Conservation (phyloP, 1,140 invertebrate genomes). For the Ceratoteleas bidentatus region DNA sequence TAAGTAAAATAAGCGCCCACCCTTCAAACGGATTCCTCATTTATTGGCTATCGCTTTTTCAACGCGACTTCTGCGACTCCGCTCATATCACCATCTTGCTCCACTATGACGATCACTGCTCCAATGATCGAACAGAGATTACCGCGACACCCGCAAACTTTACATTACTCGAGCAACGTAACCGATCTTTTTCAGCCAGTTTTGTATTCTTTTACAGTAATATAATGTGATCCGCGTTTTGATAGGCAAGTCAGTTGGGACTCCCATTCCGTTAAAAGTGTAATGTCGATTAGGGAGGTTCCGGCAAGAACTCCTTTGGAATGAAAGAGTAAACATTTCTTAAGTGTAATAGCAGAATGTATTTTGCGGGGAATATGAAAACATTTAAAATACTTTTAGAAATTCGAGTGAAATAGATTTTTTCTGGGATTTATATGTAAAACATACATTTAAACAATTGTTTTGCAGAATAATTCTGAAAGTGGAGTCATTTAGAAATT, state of each 20-base stretch:
- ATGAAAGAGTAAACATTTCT: not conserved
- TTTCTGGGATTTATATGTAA: too few relatives aligned
- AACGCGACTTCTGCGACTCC: constrained; percentile 35
- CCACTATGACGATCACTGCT: constrained; percentile 18
- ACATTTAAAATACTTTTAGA: too few relatives aligned
- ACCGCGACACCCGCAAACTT: constrained; percentile 16
- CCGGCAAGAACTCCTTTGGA: not conserved
- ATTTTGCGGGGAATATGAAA: too few relatives aligned
- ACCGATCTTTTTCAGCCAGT: constrained; percentile 9
- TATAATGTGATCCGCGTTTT: constrained; percentile 3
- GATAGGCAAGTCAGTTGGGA: not conserved
- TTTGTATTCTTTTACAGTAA: constrained; percentile 6
- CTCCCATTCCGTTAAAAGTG: not conserved
- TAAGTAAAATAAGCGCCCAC: constrained; percentile 26
- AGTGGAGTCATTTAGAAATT: too few relatives aligned
- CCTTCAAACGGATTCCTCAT: constrained; percentile 19
- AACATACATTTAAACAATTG: too few relatives aligned
- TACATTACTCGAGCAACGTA: constrained; percentile 7
- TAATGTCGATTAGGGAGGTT: not conserved
- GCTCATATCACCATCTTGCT: constrained; percentile 43
- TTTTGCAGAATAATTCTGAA: too few relatives aligned
- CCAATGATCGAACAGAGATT: constrained; percentile 19
- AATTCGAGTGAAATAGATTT: too few relatives aligned
- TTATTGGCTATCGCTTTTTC: constrained; percentile 39
- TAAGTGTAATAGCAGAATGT: not conserved